Evolutionary conservation across 1,140 invertebrate genomes (phyloP).

Genomic region (Melanaphis sacchari): DNA sequence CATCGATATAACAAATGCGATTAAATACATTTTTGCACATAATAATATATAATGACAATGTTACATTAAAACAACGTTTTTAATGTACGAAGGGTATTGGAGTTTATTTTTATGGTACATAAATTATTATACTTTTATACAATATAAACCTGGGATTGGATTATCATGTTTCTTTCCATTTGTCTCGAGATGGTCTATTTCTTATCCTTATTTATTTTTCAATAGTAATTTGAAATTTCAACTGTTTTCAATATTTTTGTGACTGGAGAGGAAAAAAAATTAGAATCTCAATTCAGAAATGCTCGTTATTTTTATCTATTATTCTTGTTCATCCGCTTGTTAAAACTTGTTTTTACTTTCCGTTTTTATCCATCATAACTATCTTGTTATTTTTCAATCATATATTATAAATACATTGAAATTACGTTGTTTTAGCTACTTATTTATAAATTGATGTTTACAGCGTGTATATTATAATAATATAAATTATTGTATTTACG

Average conservation of each 20-base stretch:
- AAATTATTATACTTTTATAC: neutral
- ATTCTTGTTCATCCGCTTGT: neutral
- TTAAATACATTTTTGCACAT: neutral
- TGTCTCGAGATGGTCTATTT: neutral
- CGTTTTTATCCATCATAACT: neutral
- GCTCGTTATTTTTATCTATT: constrained; percentile 26
- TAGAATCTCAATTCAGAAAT: neutral
- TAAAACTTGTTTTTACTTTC: constrained; percentile 9
- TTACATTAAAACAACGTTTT: neutral
- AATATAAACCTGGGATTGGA: neutral
- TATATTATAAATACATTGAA: neutral
- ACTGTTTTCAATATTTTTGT: neutral
- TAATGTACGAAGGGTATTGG: neutral
- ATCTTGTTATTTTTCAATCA: neutral
- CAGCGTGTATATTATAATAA: neutral
- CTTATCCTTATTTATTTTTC: neutral
- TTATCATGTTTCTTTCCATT: neutral
- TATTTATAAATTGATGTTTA: neutral
- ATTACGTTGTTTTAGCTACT: neutral
- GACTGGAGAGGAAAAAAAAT: neutral
- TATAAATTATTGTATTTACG: neutral
- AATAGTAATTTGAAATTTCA: neutral
- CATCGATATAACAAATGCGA: neutral
- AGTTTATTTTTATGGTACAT: neutral
- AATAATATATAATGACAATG: neutral